Evolutionary conservation across 2,797 vertebrate species (phyloP), one percentile per base, ranked within the genome.

Genomic region (Glossophaga mutica): DNA sequence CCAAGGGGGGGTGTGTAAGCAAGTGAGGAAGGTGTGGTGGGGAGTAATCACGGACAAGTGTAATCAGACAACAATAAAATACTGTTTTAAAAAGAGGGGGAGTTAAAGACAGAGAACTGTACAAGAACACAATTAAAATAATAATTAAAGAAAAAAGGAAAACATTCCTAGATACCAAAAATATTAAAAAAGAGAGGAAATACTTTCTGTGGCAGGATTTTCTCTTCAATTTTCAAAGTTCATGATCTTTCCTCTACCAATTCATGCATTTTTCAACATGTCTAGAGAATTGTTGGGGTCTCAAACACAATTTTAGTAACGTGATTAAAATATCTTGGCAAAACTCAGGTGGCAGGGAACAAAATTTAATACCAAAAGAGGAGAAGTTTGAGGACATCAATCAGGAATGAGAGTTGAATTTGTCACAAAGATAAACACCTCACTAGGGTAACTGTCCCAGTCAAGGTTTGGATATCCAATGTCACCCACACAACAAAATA

Each of bases 401-500:
- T 78, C 24, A 37, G 55, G 34, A 67, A 73, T 15, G 42, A 71
- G 12, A 71, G 21, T n/a, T 42, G 12, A 71, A 71, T n/a, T n/a
- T n/a, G n/a, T 71, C 14, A 46, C 52, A 11, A 29, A 71, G 39
- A 67, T 8, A 78, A 44, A 67, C 37, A 73, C 39, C 9, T 32
- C 32, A 21, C 26, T 52, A 32, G 6, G 11, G 6, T 59, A 84
- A 42, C 4, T 52, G 59, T 65, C 14, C 21, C n/a, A 55, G n/a
- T 9, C 12, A 21, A 92, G 16, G 52, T 21, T 67, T 70, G 5
- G 22, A 21, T 24, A 29, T 82, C 39, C 67, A 68, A 10, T 46
- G 24, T 48, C 44, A 89, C 59, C 48, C 48, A 90, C 82, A 39
- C 24, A 62, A 85, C 68, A 91, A 90, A 97, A 89, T 34, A n/a